These are phyloP conservation scores for Lepidothrix coronata DNA, from an alignment of 2,113 vertebrate species.

Conservation along the genomic window DNA sequence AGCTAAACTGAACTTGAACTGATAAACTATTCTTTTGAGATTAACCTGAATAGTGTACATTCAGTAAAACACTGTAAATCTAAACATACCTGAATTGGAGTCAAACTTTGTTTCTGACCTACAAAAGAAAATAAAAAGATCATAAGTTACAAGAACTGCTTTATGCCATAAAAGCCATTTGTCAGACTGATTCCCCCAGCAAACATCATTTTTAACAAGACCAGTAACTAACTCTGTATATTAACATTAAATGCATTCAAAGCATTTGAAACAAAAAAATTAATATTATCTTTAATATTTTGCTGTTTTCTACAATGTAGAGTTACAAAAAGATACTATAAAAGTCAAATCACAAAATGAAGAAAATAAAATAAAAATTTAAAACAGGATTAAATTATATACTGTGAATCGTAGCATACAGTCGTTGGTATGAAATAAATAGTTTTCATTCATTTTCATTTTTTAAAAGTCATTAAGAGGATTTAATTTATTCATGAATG, in stretches of 20 bases:
- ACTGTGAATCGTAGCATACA: background rate
- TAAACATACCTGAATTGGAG: slow-evolving; percentile 93
- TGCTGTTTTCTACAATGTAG: background rate
- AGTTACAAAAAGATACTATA: background rate
- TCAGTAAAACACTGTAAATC: slow-evolving; percentile 71
- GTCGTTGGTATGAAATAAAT: slow-evolving; percentile 15
- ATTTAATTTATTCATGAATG: slow-evolving; percentile 55
- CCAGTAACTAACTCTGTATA: background rate
- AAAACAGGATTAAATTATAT: background rate
- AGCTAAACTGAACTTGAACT: slow-evolving; percentile 71
- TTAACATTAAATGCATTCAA: background rate
- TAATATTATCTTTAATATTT: background rate
- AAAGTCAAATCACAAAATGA: background rate
- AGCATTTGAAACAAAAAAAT: background rate
- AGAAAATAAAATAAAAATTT: slow-evolving; percentile 1
- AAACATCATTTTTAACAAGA: background rate
- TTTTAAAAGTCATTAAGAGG: slow-evolving; percentile 37
- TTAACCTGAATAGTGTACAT: slow-evolving; percentile 67
- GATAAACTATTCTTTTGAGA: slow-evolving; percentile 73
- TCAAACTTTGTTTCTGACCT: slow-evolving; percentile 96
- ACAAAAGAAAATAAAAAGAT: slow-evolving; percentile 67
- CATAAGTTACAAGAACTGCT: slow-evolving; percentile 43
- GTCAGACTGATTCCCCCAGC: background rate
- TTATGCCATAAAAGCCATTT: slow-evolving; percentile 29
- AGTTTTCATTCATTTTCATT: slow-evolving; percentile 51